A percentile compares a stretch with the other conserved stretches of the same genome.
phyloP scores from a whole-genome alignment of 1,140 invertebrate genomes.

The Frieseomelitta varia region DNA sequence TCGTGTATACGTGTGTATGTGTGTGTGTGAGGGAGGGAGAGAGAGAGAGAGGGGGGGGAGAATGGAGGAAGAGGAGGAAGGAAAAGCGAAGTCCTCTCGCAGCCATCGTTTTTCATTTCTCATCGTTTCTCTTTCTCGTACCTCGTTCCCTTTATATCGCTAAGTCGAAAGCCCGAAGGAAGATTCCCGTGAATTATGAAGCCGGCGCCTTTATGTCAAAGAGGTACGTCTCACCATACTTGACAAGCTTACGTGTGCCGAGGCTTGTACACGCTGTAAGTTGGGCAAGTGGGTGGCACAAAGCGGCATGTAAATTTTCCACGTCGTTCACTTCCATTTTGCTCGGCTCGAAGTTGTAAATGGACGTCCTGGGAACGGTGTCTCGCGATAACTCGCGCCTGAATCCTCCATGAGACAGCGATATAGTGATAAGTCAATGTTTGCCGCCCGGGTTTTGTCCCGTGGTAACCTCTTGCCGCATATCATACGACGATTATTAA shows the following conservation, averaged over 20 bases:
- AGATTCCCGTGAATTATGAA: slow-evolving; percentile 64
- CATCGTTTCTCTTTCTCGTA: not conserved
- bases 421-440: slow-evolving; percentile 59
- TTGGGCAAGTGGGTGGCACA: slow-evolving; percentile 52
- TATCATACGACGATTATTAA: slow-evolving; percentile 38
- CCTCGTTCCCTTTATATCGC: slow-evolving; percentile 42
- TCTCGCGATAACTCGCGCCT: slow-evolving; percentile 49
- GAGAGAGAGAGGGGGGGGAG: no score
- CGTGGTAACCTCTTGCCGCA: slow-evolving; percentile 4
- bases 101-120: not conserved
- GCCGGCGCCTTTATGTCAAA: slow-evolving; percentile 59
- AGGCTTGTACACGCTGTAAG: slow-evolving; percentile 36
- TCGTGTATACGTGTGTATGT: no score
- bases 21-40: no score
- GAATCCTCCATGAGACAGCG: slow-evolving; percentile 58
- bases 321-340: slow-evolving; percentile 66
- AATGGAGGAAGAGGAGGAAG: no score
- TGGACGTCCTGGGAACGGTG: slow-evolving; percentile 61
- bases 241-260: slow-evolving; percentile 44
- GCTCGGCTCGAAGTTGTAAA: slow-evolving; percentile 58
- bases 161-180: slow-evolving; percentile 49
- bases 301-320: slow-evolving; percentile 68
- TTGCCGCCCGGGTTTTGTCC: slow-evolving; percentile 21
- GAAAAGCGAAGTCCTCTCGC: no score
- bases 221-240: slow-evolving; percentile 14